phyloP scores from a whole-genome alignment of 2,888 invertebrate genomes.

The Nomada goodeniana region DNA sequence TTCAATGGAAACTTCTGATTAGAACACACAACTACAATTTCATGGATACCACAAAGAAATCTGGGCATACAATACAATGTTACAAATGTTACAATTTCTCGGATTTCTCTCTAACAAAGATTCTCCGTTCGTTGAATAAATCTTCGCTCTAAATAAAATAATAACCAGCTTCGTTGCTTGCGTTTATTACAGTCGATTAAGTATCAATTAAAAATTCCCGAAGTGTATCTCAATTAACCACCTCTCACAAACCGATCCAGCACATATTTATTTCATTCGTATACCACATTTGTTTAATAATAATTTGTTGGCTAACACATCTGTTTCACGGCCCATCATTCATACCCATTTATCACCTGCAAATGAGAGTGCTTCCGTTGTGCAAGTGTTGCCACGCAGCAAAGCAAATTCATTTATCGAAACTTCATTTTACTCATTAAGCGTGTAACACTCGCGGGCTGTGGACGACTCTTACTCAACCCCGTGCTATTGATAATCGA shows the following conservation, averaged over 20 bases:
- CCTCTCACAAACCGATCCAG: no score
- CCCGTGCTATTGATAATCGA: conserved; percentile 14
- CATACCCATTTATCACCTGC: not conserved
- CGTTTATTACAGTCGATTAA: not conserved
- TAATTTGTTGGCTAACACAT: no score
- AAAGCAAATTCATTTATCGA: conserved; percentile 1
- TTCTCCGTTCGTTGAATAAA: not conserved
- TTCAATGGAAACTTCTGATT: no score
- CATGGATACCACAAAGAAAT: no score
- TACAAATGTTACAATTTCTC: not conserved
- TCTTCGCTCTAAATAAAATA: not conserved
- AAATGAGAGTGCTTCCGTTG: not conserved
- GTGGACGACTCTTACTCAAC: conserved; percentile 15
- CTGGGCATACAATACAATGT: no score
- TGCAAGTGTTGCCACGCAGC: not conserved
- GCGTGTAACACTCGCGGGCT: not conserved
- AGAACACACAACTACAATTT: no score
- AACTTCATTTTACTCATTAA: conserved; percentile 22
- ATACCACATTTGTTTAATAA: no score
- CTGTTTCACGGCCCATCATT: not conserved
- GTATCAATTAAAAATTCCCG: not conserved
- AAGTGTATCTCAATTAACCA: not conserved
- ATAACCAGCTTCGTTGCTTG: not conserved
- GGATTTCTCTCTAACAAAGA: not conserved
- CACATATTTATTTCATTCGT: no score